phyloP scores from a whole-genome alignment of 2,113 vertebrate genomes.

The Ptilorrhoa leucosticta region DNA sequence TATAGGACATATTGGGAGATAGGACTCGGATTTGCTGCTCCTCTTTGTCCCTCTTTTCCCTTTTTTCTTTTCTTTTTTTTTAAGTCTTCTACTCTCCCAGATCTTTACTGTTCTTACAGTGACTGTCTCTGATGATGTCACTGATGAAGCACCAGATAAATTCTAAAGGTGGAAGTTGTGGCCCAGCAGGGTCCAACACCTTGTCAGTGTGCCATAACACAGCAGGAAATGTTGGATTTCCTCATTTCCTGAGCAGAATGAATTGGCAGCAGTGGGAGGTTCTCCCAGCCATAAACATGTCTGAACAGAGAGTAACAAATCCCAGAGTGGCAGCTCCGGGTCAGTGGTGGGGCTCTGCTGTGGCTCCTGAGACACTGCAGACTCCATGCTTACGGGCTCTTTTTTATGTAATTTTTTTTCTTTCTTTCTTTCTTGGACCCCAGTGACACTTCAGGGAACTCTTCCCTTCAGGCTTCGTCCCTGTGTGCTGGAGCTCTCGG shows the following conservation, averaged over 20 bases:
- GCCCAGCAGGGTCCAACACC: background rate
- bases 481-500: rapidly evolving
- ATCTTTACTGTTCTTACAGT: background rate
- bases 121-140: background rate
- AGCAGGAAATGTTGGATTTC: background rate
- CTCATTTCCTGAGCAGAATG: background rate
- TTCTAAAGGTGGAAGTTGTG: background rate
- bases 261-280: background rate
- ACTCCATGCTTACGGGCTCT: rapidly evolving
- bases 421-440: background rate
- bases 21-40: background rate
- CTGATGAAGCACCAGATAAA: background rate
- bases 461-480: background rate
- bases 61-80: too few relatives aligned
- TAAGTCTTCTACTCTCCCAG: rapidly evolving
- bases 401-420: too few relatives aligned
- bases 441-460: background rate
- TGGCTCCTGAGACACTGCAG: background rate
- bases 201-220: background rate
- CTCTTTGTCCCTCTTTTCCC: background rate
- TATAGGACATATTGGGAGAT: rapidly evolving
- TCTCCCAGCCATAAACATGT: background rate
- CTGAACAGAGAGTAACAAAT: background rate
- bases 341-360: background rate
- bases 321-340: background rate